Evolutionary conservation across 2,888 invertebrate species (phyloP).

Genomic region (Tetropium fuscum): DNA sequence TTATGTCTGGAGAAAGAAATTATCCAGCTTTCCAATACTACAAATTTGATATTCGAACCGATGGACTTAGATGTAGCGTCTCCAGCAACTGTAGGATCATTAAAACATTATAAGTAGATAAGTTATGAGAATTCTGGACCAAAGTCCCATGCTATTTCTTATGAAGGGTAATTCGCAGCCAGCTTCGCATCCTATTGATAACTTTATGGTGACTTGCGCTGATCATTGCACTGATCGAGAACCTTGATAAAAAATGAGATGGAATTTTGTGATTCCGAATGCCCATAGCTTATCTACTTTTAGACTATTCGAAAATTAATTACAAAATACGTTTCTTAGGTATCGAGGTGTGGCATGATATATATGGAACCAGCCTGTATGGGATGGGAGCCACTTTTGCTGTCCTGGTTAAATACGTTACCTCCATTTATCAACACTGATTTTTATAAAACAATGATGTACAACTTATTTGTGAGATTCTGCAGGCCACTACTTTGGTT

Average conservation of each 20-base stretch:
- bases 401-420: slow-evolving; percentile 86
- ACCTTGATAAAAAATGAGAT: no score
- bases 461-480: slow-evolving; percentile 82
- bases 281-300: no score
- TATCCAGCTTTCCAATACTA: slow-evolving; percentile 89
- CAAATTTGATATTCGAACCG: slow-evolving; percentile 93
- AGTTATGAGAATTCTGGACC: no score
- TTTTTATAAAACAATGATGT: slow-evolving; percentile 76
- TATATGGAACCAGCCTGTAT: slow-evolving; percentile 91
- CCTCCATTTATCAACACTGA: slow-evolving; percentile 76
- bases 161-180: no score
- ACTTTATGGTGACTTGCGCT: no score
- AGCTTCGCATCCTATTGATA: no score
- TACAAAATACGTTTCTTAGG: no score
- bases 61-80: slow-evolving; percentile 97
- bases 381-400: slow-evolving; percentile 91
- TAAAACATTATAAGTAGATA: no score
- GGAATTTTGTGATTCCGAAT: no score
- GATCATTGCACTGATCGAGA: no score
- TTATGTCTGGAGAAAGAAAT: slow-evolving; percentile 98
- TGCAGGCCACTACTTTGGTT: slow-evolving; percentile 83
- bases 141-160: no score
- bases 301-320: no score
- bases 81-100: slow-evolving; percentile 87
- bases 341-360: slow-evolving; percentile 97